Conservation (phyloP, 2,888 invertebrate species). For the Ligdia adustata region DNA sequence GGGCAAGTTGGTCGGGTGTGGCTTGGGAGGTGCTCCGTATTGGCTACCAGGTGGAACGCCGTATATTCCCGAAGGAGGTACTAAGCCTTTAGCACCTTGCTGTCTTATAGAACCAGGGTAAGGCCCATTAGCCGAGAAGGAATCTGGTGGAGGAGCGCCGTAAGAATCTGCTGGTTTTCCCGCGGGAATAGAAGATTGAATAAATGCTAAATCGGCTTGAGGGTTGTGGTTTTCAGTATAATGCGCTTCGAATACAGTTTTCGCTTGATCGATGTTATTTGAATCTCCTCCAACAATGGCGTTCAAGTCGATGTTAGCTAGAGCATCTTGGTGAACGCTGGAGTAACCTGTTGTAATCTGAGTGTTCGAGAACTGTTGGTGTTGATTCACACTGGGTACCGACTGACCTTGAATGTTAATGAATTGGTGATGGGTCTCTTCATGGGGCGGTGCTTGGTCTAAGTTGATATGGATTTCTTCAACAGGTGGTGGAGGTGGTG, state of each 20-base stretch:
- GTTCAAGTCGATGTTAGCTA: conserved; percentile 69
- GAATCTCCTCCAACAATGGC: conserved; percentile 74
- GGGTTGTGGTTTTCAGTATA: conserved; percentile 68
- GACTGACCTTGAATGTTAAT: conserved; percentile 18
- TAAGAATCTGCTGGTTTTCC: conserved; percentile 63
- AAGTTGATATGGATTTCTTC: conserved; percentile 59
- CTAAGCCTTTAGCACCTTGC: conserved; percentile 78
- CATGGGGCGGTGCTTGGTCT: conserved; percentile 53
- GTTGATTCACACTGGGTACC: conserved; percentile 40
- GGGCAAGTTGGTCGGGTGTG: conserved; percentile 59
- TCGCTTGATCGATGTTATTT: conserved; percentile 76
- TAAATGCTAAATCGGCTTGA: conserved; percentile 41
- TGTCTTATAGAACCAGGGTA: conserved; percentile 66
- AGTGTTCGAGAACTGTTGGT: conserved; percentile 50
- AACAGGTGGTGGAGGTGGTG: conserved; percentile 60
- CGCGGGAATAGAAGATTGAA: conserved; percentile 43
- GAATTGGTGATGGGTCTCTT: conserved; percentile 31
- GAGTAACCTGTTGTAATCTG: conserved; percentile 72
- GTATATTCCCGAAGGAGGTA: conserved; percentile 85
- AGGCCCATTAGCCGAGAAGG: conserved; percentile 68
- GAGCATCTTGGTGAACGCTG: conserved; percentile 73
- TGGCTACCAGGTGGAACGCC: conserved; percentile 84
- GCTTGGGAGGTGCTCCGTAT: conserved; percentile 70
- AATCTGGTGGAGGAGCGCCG: conserved; percentile 72
- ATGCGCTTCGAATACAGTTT: conserved; percentile 79